Conservation (phyloP, 2,888 invertebrate species). For the Cacoxenus indagator region DNA sequence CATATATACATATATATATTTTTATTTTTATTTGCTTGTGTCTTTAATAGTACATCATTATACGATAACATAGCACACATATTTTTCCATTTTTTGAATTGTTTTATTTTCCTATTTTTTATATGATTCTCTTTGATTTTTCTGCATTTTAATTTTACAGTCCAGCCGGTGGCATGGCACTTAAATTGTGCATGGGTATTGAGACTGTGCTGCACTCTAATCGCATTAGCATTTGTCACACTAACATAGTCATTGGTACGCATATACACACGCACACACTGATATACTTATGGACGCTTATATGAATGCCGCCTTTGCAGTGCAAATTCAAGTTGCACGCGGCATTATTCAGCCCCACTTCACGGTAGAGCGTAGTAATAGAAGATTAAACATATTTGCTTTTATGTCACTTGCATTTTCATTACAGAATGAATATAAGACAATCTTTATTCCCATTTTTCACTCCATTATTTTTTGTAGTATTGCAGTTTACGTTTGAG, state of each 20-base stretch:
- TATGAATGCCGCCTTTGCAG: background rate
- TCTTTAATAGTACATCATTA: no score
- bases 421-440: background rate
- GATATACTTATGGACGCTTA: background rate
- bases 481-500: slow-evolving; percentile 20
- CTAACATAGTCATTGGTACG: slow-evolving; percentile 30
- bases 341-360: background rate
- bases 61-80: background rate
- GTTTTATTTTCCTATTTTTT: background rate
- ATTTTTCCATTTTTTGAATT: background rate
- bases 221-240: slow-evolving; percentile 59
- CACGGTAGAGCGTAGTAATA: background rate
- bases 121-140: background rate
- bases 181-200: background rate
- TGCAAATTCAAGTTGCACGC: background rate
- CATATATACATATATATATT: no score
- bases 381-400: background rate
- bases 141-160: background rate
- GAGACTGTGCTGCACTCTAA: slow-evolving; percentile 57
- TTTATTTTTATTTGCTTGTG: no score
- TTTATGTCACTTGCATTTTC: background rate
- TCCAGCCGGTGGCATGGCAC: slow-evolving; percentile 5
- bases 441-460: background rate
- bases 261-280: slow-evolving; percentile 7
- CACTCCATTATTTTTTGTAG: background rate